Evolutionary conservation across 2,113 vertebrate genomes (phyloP).

Genomic region (Carassius auratus): DNA sequence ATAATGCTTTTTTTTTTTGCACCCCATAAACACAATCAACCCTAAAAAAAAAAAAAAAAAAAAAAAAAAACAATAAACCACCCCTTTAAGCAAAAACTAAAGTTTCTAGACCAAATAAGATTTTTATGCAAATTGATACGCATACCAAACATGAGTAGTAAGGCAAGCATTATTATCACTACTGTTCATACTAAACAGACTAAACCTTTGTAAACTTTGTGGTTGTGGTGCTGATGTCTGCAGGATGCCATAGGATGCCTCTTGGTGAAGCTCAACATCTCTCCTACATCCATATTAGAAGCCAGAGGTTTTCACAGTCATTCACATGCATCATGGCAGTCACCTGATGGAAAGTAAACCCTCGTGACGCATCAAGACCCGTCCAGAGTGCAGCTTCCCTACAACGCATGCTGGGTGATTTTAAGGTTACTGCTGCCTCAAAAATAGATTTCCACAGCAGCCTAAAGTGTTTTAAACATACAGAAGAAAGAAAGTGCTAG

Average conservation of each 20-base stretch:
- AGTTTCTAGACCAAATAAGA: neutral
- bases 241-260: slow-evolving; percentile 12
- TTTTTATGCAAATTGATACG: neutral
- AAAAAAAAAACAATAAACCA: too few species aligned
- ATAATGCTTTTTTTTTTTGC: too few species aligned
- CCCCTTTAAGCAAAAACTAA: neutral
- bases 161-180: neutral
- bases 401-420: neutral
- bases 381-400: neutral
- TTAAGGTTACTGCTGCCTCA: slow-evolving; percentile 18
- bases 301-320: slow-evolving; percentile 32
- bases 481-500: neutral
- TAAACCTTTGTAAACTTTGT: neutral
- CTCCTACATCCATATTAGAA: neutral
- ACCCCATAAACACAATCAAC: too few species aligned
- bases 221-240: neutral
- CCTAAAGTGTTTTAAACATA: slow-evolving; percentile 2
- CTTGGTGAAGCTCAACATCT: neutral
- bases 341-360: slow-evolving; percentile 50
- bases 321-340: slow-evolving; percentile 43
- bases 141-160: neutral
- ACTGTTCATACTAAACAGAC: neutral
- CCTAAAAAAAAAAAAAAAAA: too few species aligned
- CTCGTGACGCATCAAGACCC: neutral
- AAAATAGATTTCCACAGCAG: slow-evolving; percentile 15